phyloP scores from a whole-genome alignment of 2,888 invertebrate species.

The Caradrina kadenii region DNA sequence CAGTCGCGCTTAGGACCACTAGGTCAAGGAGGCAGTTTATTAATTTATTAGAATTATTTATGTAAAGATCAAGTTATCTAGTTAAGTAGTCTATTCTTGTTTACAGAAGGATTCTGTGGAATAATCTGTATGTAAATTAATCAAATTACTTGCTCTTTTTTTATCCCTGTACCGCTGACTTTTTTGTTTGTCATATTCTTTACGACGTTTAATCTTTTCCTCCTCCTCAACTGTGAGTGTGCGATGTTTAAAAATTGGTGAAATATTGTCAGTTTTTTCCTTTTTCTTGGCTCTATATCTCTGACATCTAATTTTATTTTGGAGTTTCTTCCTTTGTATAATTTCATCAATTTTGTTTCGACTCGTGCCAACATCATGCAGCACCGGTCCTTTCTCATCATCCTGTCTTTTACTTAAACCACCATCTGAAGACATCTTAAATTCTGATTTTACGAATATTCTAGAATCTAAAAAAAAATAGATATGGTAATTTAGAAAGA shows the following conservation, averaged over 20 bases:
- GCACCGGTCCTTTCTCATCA: neutral
- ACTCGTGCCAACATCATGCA: neutral
- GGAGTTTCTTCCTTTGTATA: neutral
- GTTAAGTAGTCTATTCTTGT: too few species aligned
- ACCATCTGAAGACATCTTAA: neutral
- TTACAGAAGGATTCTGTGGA: neutral
- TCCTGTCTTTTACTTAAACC: neutral
- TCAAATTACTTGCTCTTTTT: neutral
- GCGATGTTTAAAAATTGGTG: neutral
- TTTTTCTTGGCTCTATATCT: neutral
- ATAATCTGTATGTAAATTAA: neutral
- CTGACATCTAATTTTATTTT: neutral
- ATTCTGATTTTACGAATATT: neutral
- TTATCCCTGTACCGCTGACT: neutral
- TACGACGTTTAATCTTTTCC: neutral
- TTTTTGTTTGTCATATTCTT: neutral
- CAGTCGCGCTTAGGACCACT: too few species aligned
- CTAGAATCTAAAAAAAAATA: neutral
- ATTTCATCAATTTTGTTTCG: neutral
- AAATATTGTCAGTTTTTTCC: neutral
- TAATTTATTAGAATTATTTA: too few species aligned
- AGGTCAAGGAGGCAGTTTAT: too few species aligned
- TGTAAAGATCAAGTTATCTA: too few species aligned
- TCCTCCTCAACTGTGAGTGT: neutral
- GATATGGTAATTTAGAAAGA: too few species aligned